Percentiles rank a stretch among this genome's conserved stretches.
These are phyloP conservation scores for Physella acuta DNA, from an alignment of 1,140 invertebrate species.

Conservation along the genomic window DNA sequence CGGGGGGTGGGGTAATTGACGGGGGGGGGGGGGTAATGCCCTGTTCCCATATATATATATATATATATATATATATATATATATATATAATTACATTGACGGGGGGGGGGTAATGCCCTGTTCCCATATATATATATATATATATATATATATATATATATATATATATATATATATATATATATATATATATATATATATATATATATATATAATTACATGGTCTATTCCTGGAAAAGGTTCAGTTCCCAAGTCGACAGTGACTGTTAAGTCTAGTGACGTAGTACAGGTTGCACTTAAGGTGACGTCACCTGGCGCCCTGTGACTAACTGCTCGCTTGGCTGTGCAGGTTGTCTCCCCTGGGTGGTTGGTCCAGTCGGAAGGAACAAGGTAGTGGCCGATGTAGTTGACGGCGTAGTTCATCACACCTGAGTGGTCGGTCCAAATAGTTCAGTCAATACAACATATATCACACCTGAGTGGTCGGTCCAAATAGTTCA, in stretches of 20 bases:
- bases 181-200: slow-evolving; percentile 7
- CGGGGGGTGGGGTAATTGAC: too few relatives aligned
- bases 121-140: background rate
- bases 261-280: slow-evolving; percentile 1
- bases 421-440: slow-evolving; percentile 43
- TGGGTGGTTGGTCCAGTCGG: slow-evolving; percentile 39
- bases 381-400: slow-evolving; percentile 43
- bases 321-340: slow-evolving; percentile 16
- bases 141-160: background rate
- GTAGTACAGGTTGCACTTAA: slow-evolving; percentile 27
- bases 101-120: too few relatives aligned
- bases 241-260: slow-evolving; percentile 27
- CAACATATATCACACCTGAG: too few relatives aligned
- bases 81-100: too few relatives aligned
- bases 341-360: slow-evolving; percentile 32
- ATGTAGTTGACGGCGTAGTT: slow-evolving; percentile 46
- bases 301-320: slow-evolving; percentile 30
- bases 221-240: slow-evolving; percentile 10
- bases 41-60: too few relatives aligned
- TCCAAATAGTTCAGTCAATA: too few relatives aligned
- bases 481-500: too few relatives aligned
- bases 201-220: background rate
- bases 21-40: too few relatives aligned
- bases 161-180: background rate
- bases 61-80: too few relatives aligned